Evolutionary conservation across 2,888 invertebrate species (phyloP).

Genomic region (Cryptus viduatorius): DNA sequence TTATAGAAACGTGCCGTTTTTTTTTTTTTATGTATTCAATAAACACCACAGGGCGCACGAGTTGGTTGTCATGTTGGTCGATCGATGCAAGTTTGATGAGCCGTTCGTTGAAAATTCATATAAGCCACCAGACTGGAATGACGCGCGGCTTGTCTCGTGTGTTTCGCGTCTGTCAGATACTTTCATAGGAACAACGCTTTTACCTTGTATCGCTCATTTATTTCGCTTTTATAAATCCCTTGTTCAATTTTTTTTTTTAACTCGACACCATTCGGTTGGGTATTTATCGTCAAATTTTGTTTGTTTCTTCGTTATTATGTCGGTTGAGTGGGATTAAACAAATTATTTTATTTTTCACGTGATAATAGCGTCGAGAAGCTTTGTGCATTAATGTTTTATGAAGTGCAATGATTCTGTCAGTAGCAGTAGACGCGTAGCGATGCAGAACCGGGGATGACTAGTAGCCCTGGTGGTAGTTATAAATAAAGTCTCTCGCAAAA

Average conservation of each 20-base stretch:
- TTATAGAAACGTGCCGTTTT: slow-evolving; percentile 13
- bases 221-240: not conserved
- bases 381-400: slow-evolving; percentile 57
- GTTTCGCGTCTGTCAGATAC: slow-evolving; percentile 36
- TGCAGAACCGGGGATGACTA: slow-evolving; percentile 2
- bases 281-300: not conserved
- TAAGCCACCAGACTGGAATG: slow-evolving; percentile 45
- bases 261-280: not conserved
- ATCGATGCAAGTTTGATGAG: slow-evolving; percentile 52
- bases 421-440: slow-evolving; percentile 20
- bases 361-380: slow-evolving; percentile 4
- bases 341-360: slow-evolving; percentile 14
- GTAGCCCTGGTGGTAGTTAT: slow-evolving; percentile 40
- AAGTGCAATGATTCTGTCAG: slow-evolving; percentile 57
- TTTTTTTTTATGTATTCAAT: slow-evolving; percentile 34
- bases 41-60: slow-evolving; percentile 1
- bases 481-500: slow-evolving; percentile 50
- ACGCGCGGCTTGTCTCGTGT: slow-evolving; percentile 38
- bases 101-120: slow-evolving; percentile 41
- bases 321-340: not conserved
- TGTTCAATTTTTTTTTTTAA: slow-evolving; percentile 12
- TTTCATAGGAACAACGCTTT: slow-evolving; percentile 28
- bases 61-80: slow-evolving; percentile 18
- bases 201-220: slow-evolving; percentile 13
- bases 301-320: not conserved